Percentiles rank a stretch among this genome's conserved stretches.
Evolutionary conservation across 2,888 invertebrate species (phyloP).

Genomic region (Tricholauxania praeusta): DNA sequence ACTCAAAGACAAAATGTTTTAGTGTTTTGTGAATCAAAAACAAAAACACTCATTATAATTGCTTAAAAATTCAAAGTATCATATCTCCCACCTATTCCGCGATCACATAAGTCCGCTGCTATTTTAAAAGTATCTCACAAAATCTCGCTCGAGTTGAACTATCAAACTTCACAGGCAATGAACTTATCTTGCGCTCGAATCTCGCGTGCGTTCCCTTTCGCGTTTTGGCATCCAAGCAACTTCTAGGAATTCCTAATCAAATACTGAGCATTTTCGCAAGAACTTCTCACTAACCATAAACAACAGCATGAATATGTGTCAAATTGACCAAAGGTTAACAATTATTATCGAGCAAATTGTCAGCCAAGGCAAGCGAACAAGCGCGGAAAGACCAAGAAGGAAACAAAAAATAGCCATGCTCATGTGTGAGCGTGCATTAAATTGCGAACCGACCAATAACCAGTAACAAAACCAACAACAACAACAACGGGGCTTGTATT

Average conservation of each 20-base stretch:
- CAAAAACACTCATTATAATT: too few relatives aligned
- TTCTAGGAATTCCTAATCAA: conserved; percentile 24
- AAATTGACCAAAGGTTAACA: conserved; percentile 65
- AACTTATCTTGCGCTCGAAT: not conserved
- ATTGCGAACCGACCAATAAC: conserved; percentile 5
- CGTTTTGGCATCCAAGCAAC: conserved; percentile 4
- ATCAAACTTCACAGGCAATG: not conserved
- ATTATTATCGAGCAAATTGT: conserved; percentile 68
- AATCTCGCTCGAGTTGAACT: conserved; percentile 2
- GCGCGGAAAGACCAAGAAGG: conserved; percentile 27
- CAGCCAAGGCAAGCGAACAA: conserved; percentile 50
- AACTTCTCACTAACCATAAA: conserved; percentile 46
- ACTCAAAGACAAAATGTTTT: too few relatives aligned
- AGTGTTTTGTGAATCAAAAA: too few relatives aligned
- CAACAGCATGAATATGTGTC: conserved; percentile 56
- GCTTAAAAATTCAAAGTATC: too few relatives aligned
- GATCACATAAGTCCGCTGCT: too few relatives aligned
- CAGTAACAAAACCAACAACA: conserved; percentile 9
- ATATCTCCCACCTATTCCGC: too few relatives aligned
- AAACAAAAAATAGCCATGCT: too few relatives aligned
- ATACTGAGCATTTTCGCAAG: conserved; percentile 42
- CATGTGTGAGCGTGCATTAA: too few relatives aligned
- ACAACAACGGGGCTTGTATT: conserved; percentile 1
- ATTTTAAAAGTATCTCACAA: not conserved
- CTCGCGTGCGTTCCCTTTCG: not conserved